Evolutionary conservation across 1,140 invertebrate genomes (phyloP), one percentile per base, ranked within the genome.

Genomic region (Danaus melanippus): DNA sequence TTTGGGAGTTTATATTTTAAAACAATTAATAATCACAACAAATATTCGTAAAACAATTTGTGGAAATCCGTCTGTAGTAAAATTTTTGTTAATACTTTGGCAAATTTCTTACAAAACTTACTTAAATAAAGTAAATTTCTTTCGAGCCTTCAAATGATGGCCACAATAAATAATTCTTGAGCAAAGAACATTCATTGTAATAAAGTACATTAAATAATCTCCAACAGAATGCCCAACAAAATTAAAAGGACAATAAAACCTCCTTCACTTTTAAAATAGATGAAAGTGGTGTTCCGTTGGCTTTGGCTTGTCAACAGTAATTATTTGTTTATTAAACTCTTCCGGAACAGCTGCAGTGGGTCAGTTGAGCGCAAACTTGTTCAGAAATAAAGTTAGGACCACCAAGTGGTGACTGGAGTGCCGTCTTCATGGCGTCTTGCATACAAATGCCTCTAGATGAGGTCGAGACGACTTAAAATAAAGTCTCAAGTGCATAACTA

Each of bases 281-380:
- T 39, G 51, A 58, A 53, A 59, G 32, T 44, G 50, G 44, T 32
- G 10, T 11, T 42, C 41, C 45, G 54, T 21, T 32, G 42, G 47
- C 57, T 53, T 17, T 10, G 15, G 17, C 41, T 62, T 62, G 58
- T 68, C 61, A 60, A 49, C 51, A 55, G 57, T 68, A 74, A 71
- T 71, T 65, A 74, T 67, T 73, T 70, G 67, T 62, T 60, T 60
- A 67, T 58, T 53, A 65, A 60, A 61, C 62, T 63, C 53, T 57
- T 56, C 56, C 56, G 46, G 46, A 48, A 54, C 46, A 53, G 56
- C 47, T 48, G 50, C 60, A 62, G 52, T 61, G 62, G 56, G 66
- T 67, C 68, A 68, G 67, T 63, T 53, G 43, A 46, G 54, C 17
- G 46, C 52, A 61, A 68, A 64, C 53, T 64, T 55, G 48, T 51